Base-by-base conservation (phyloP, 2,113 vertebrate genomes). In the Myiagra hebetior region DNA sequence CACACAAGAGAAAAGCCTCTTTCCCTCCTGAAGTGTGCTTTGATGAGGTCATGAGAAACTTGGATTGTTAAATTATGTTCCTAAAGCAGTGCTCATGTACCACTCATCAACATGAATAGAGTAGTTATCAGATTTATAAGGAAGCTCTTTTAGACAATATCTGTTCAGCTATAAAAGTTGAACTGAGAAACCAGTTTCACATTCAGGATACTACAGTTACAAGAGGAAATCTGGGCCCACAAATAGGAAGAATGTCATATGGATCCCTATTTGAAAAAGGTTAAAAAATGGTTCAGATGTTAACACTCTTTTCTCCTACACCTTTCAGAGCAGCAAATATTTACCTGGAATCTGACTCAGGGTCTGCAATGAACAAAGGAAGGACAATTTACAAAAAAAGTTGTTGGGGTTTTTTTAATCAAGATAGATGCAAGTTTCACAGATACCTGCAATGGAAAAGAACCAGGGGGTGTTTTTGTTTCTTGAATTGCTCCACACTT, bases 171-270 rank as follows among this genome's bases (percentile, higher is more conserved):
- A 49, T 59, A 30, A 23, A 65, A 35, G 16, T 47, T 63, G 18
- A 75, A 76, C 5, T 5, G 39, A 87, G 39, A 81, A 89, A 74
- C 4, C 24, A 67, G 26, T n/a, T 70, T 59, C 42, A 75, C 35
- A 11, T 55, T 86, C 26, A 49, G 10, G 12, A 26, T 23, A 23
- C 11, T 50, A 26, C 11, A 53, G 50, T 46, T 55, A 69, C 1
- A 1, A 42, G 15, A 59, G 28, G 11, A 50, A 39, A 91, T 6
- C 22, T 57, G 55, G 31, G 50, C 11, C 33, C 42, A 63, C 23
- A 75, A 35, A 37, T 0, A 70, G 14, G 23, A 72, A 84, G 18
- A n/a, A 0, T 0, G 15, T 31, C 30, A 10, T 15, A 63, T 0
- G n/a, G 41, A 62, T 35, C 15, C 15, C 30, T 7, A 24, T 2